These are phyloP conservation scores for Oostethus manadensis DNA, from an alignment of 2,113 vertebrate genomes.

Conservation along the genomic window DNA sequence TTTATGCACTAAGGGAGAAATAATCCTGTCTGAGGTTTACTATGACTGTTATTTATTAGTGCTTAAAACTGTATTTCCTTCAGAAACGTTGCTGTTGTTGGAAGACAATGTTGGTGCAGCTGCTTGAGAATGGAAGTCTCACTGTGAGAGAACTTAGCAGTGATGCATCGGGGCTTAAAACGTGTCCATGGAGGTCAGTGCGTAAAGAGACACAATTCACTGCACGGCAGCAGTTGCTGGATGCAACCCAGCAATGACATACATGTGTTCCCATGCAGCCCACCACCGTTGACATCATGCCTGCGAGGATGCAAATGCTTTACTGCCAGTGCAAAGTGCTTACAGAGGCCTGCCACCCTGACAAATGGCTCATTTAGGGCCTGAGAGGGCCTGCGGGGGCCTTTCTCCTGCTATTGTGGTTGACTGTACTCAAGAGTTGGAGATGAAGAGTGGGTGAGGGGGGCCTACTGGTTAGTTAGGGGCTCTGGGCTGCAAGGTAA, in stretches of 20 bases:
- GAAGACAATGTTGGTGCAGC: neutral
- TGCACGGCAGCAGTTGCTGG: too few species aligned
- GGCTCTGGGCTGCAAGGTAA: conserved; percentile 52
- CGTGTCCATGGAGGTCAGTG: neutral
- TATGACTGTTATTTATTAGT: conserved; percentile 1
- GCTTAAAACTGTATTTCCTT: conserved; percentile 8
- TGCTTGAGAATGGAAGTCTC: neutral
- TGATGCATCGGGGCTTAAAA: neutral
- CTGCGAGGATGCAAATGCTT: conserved; percentile 31
- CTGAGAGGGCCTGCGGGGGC: conserved; percentile 41
- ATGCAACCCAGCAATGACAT: neutral
- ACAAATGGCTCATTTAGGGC: conserved; percentile 43
- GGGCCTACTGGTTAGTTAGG: conserved; percentile 21
- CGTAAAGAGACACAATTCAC: neutral
- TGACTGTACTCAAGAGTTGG: conserved; percentile 26
- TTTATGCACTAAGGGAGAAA: neutral
- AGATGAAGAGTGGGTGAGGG: conserved; percentile 1
- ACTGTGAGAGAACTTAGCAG: neutral
- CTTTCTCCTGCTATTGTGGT: conserved; percentile 59
- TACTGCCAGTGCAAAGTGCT: conserved; percentile 39
- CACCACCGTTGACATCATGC: conserved; percentile 23
- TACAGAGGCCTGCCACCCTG: conserved; percentile 41
- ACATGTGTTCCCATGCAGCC: conserved; percentile 15
- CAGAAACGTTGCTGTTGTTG: conserved; percentile 6
- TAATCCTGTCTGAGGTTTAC: conserved; percentile 4